phyloP scores from a whole-genome alignment of 2,113 vertebrate genomes.

The Colistium nudipinnis region DNA sequence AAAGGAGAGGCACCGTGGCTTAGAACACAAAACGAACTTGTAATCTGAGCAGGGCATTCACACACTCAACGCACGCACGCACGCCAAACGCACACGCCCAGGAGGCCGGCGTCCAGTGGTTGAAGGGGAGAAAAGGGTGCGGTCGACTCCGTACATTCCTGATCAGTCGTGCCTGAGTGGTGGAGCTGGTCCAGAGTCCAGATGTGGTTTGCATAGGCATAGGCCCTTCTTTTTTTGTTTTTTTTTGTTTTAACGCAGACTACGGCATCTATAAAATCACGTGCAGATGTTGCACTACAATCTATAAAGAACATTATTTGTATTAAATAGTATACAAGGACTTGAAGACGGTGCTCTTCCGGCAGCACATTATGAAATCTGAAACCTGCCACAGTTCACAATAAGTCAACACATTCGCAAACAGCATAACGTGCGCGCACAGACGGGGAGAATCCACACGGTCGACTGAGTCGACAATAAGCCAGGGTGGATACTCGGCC shows the following conservation, averaged over 20 bases:
- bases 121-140: slow-evolving; percentile 69
- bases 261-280: slow-evolving; percentile 21
- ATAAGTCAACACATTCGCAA: not conserved
- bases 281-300: slow-evolving; percentile 11
- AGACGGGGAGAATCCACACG: not conserved
- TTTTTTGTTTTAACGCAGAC: slow-evolving; percentile 30
- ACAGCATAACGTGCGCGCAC: not conserved
- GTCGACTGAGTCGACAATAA: not conserved
- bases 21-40: slow-evolving; percentile 60
- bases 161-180: slow-evolving; percentile 70
- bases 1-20: slow-evolving; percentile 61
- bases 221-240: too few relatives aligned
- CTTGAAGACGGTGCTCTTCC: not conserved
- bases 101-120: slow-evolving; percentile 63
- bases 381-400: slow-evolving; percentile 6
- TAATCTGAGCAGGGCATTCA: slow-evolving; percentile 69
- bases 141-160: slow-evolving; percentile 72
- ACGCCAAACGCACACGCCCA: slow-evolving; percentile 35
- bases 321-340: not conserved
- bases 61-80: slow-evolving; percentile 33
- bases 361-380: not conserved
- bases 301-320: not conserved
- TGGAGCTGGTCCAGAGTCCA: slow-evolving; percentile 54
- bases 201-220: slow-evolving; percentile 58
- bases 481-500: not conserved